Evolutionary conservation across 2,113 vertebrate species (phyloP), one percentile per base, ranked within the genome.

Genomic region (Siphamia tubifer): DNA sequence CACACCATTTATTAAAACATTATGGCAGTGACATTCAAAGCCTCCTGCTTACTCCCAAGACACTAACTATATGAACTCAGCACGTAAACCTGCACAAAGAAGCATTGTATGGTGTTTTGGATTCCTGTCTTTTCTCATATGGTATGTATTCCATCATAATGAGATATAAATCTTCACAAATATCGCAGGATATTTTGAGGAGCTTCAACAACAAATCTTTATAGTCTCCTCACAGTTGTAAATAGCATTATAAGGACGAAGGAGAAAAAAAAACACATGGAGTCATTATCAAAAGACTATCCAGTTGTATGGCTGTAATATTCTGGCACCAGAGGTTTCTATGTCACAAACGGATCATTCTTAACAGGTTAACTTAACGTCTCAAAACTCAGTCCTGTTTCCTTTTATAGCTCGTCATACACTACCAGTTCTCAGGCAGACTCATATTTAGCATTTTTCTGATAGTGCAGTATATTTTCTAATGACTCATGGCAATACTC

Each of bases 321-420:
- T 25, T 51, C 48, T 40, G 44, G 35, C 23, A 24, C 13, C 21
- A 4, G 4, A 8, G 10, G 12, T 6, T 30, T 54, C 12, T 8
- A 17, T 9, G 9, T 10, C 24, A 15, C 17, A 45, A 2, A 1
- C 11, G 43, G n/a, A 48, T 69, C 35, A 53, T 68, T 71, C 68
- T 25, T 27, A 8, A 55, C 60, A 69, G 44, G 17, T 66, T 75
- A 85, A n/a, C 74, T 54, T 76, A 60, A 78, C 68, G 54, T 53
- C 60, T 67, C 13, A 45, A 28, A 65, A 53, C 38, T 65, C 12
- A 16, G 35, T 20, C 36, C 21, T 60, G 64, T 70, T 16, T 64
- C 86, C 86, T 76, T 86, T 80, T 86, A 71, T 71, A 78, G 82
- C 27, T 27, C 0, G 20, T 60, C 23, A 56, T 11, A 13, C 40